Evolutionary conservation across 2,797 vertebrate genomes (phyloP), one percentile per base, ranked within the genome.

Genomic region (Gymnodraco acuticeps): DNA sequence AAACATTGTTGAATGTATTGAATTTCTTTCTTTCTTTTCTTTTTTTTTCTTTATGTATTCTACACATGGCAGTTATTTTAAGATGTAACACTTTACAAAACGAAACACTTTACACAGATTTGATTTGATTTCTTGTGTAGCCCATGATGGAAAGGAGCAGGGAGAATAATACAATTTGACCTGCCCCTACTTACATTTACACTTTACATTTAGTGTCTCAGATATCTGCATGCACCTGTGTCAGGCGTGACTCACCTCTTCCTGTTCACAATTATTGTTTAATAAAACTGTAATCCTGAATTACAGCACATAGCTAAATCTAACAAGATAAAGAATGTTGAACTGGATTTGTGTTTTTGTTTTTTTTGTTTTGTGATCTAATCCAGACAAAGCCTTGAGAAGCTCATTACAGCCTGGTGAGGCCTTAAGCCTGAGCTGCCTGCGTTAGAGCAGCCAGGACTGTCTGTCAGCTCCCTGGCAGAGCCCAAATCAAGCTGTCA

Each of bases 401-500:
- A 92, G 92, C 92, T 95, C 89, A 93, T 94, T 95, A 93, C 84
- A 88, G 86, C 85, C 88, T 81, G 85, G 87, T 87, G 84, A 92
- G 91, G 90, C 92, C 93, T 90, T 92, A 91, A 93, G 84, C 78
- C 80, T 76, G 79, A 77, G 81, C 88, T 66, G 86, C 78, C 83
- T 89, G 89, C 90, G 92, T 94, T 93, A 94, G 94, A 92, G 88
- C 91, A 92, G 89, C 92, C 89, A 86, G 89, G 88, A 85, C 82
- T 88, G 92, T 90, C 92, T 94, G 91, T 94, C 92, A 93, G 91
- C 89, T 87, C 82, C 78, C 89, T 91, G 93, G 90, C 90, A 93
- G 90, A 95, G 90, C 94, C 87, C 91, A 95, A 95, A 95, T 96
- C 95, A 96, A 95, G 92, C 90, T 95, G 94, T 91, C 95, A 97